Evolutionary conservation across 2,113 vertebrate genomes (phyloP).

Genomic region (Pygoscelis adeliae): DNA sequence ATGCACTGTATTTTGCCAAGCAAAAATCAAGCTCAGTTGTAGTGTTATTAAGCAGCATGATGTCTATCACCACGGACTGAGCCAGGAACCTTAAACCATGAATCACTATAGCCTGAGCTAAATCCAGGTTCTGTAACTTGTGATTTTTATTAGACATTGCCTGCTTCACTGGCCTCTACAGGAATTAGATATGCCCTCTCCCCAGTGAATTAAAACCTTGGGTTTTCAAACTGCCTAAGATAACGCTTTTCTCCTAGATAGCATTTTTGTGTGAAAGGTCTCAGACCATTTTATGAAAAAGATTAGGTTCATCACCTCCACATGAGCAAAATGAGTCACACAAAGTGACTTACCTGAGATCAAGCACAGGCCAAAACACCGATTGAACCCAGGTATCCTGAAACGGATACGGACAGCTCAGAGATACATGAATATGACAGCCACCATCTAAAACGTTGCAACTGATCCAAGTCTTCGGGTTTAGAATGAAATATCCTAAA

Average conservation of each 20-base stretch:
- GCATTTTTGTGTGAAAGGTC: not conserved
- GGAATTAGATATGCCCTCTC: not conserved
- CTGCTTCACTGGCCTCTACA: not conserved
- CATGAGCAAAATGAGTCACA: not conserved
- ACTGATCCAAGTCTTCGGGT: not conserved
- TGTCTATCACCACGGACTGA: not conserved
- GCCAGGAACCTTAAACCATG: slow-evolving; percentile 42
- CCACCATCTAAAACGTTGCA: not conserved
- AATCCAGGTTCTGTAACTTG: not conserved
- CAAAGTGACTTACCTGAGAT: not conserved
- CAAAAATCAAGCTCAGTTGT: not conserved
- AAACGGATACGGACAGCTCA: not conserved
- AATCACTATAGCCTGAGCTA: slow-evolving; percentile 39
- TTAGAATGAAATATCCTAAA: not conserved
- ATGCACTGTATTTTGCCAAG: not conserved
- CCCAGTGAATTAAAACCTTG: not conserved
- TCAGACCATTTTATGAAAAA: not conserved
- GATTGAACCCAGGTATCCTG: not conserved
- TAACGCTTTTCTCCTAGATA: not conserved
- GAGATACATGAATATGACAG: not conserved
- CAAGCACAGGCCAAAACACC: not conserved
- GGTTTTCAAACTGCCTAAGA: not conserved
- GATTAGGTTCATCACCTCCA: not conserved
- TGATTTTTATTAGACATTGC: not conserved
- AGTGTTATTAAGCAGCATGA: slow-evolving; percentile 14